Evolutionary conservation across 2,888 invertebrate genomes (phyloP).

Genomic region (Hartigia nigra): DNA sequence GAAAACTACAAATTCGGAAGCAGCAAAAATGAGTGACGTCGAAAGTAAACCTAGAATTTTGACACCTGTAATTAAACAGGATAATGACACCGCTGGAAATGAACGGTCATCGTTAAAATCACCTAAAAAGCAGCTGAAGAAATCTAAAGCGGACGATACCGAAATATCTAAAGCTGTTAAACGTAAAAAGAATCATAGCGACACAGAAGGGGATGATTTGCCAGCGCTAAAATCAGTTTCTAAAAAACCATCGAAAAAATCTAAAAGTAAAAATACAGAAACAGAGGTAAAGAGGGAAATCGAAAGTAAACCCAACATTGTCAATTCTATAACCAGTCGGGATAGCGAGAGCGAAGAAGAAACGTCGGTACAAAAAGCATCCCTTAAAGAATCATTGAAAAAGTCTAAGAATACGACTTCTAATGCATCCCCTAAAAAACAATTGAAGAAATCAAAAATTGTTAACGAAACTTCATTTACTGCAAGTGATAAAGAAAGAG

Average conservation of each 20-base stretch:
- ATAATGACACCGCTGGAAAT: no score
- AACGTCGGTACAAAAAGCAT: neutral
- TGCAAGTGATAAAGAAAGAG: slow-evolving; percentile 9
- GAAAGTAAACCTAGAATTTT: no score
- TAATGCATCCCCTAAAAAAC: no score
- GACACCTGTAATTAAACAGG: no score
- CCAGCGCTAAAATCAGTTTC: neutral
- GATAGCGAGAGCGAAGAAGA: slow-evolving; percentile 2
- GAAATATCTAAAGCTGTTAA: neutral
- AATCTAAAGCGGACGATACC: slow-evolving; percentile 2
- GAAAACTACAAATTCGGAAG: no score
- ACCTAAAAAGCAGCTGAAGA: slow-evolving; percentile 15
- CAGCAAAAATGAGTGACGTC: no score
- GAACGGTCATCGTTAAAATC: slow-evolving; percentile 4
- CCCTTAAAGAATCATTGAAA: no score
- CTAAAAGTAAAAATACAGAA: slow-evolving; percentile 16
- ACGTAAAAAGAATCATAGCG: slow-evolving; percentile 15
- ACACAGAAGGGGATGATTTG: neutral
- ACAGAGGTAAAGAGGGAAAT: slow-evolving; percentile 5
- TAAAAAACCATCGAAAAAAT: slow-evolving; percentile 15
- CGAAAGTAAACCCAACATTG: slow-evolving; percentile 5
- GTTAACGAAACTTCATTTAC: no score
- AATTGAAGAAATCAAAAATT: no score
- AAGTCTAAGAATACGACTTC: no score
- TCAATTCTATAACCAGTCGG: no score